Base-by-base conservation (phyloP, 2,797 vertebrate species). In the Telmatherina bonti region DNA sequence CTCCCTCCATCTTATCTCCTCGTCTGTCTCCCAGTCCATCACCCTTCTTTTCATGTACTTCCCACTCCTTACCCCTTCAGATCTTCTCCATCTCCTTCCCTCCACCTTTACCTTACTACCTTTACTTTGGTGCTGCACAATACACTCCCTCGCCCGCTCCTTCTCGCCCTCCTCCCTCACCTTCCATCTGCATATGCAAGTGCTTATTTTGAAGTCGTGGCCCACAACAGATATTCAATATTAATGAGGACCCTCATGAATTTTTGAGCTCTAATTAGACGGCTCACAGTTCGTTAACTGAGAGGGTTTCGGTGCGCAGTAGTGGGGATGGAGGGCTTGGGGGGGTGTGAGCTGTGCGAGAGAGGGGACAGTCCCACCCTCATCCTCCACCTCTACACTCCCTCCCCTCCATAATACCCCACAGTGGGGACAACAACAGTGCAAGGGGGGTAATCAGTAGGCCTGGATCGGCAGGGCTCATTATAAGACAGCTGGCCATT, bases 221-320 rank as follows among this genome's bases (percentile, higher is more conserved):
- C 95, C 79, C 94, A 95, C 95, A 96, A 96, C 95, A 92, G 90
- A 95, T 95, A 97, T 97, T 96, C 95, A 98, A 98, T 99, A 99
- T 98, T 98, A 97, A 98, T 97, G 96, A 96, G 96, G 90, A 94
- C 84, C 88, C 96, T 97, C 95, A 96, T 97, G 96, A 97, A 97
- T 96, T 97, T 98, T 96, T 97, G 95, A 97, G 95, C 96, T 97
- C 96, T 97, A 98, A 98, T 98, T 99, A 98, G 96, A 96, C 79
- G 94, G 92, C 95, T 96, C 95, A 95, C 95, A 94, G 94, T 93
- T 93, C 68, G 82, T 97, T 98, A 97, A 97, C 95, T 93, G 95
- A 95, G 94, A 89, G 82, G 78, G 74, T 82, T 86, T 72, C 61
- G 66, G 76, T 78, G 81, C 90, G 91, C 86, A 78, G 87, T 74